These are phyloP conservation scores for Sisyra terminalis DNA, from an alignment of 2,888 invertebrate genomes.

Conservation along the genomic window DNA sequence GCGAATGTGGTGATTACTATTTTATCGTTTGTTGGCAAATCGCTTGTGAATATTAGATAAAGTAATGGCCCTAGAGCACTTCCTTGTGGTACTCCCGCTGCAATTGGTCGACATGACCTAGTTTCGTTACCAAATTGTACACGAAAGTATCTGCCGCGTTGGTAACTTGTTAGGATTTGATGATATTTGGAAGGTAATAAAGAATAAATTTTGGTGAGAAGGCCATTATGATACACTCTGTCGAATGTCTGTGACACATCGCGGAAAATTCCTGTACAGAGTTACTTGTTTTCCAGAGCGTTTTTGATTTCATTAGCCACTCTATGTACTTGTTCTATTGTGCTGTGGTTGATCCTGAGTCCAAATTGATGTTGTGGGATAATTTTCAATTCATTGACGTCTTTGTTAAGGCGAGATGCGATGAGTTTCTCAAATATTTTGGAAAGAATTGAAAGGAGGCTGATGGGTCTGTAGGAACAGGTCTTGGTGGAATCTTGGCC, in stretches of 20 bases:
- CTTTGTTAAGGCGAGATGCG: too few species aligned
- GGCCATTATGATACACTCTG: conserved; percentile 10
- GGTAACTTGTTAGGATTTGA: conserved; percentile 5
- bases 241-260: conserved; percentile 10
- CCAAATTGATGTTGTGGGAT: too few species aligned
- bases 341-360: too few species aligned
- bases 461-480: too few species aligned
- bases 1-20: conserved; percentile 10
- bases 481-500: too few species aligned
- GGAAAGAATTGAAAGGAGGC: too few species aligned
- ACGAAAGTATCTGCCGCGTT: conserved; percentile 9
- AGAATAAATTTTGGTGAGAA: conserved; percentile 9
- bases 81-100: conserved; percentile 10
- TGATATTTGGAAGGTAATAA: conserved; percentile 5
- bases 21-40: conserved; percentile 9
- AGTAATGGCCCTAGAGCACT: conserved; percentile 4
- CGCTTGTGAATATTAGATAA: conserved; percentile 10
- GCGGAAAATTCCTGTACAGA: conserved; percentile 10
- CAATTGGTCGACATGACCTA: background rate
- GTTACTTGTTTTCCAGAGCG: conserved; percentile 11
- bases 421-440: too few species aligned
- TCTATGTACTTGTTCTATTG: conserved; percentile 14
- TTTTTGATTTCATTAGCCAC: conserved; percentile 9
- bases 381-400: too few species aligned
- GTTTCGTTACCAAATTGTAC: conserved; percentile 8